A percentile compares a stretch with the other conserved stretches of the same genome.
Conservation (phyloP, 2,888 invertebrate genomes). For the Belgica antarctica region DNA sequence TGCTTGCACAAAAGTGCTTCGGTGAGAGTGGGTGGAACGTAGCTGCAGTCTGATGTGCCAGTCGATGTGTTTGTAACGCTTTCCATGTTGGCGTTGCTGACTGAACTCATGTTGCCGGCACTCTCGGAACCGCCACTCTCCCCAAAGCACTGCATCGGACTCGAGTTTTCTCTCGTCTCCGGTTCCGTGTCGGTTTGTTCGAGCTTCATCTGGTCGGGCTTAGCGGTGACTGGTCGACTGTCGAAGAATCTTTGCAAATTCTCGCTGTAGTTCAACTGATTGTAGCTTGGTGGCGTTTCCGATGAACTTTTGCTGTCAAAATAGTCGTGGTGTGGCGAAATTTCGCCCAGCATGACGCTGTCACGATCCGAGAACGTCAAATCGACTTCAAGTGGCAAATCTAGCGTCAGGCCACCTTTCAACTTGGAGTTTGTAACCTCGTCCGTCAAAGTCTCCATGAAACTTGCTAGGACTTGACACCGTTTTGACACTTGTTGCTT, state of each 20-base stretch:
- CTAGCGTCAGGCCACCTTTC: slow-evolving; percentile 59
- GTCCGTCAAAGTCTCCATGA: slow-evolving; percentile 73
- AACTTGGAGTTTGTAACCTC: slow-evolving; percentile 58
- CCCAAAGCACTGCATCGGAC: not conserved
- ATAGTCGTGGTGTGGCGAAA: slow-evolving; percentile 80
- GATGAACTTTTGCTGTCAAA: slow-evolving; percentile 76
- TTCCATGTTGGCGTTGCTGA: slow-evolving; percentile 60
- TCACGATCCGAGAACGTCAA: slow-evolving; percentile 63
- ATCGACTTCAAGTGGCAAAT: slow-evolving; percentile 59
- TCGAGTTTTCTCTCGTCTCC: slow-evolving; percentile 44
- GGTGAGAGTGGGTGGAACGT: slow-evolving; percentile 60
- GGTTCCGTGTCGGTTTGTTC: slow-evolving; percentile 54
- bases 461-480: slow-evolving; percentile 69
- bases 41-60: slow-evolving; percentile 53
- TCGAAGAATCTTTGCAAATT: slow-evolving; percentile 71
- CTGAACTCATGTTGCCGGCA: slow-evolving; percentile 61
- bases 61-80: slow-evolving; percentile 58
- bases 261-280: slow-evolving; percentile 80
- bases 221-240: slow-evolving; percentile 64
- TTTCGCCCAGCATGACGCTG: slow-evolving; percentile 79
- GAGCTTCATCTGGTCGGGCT: slow-evolving; percentile 53
- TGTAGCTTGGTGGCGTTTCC: slow-evolving; percentile 79
- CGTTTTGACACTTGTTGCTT: slow-evolving; percentile 67
- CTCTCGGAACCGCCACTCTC: slow-evolving; percentile 64
- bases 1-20: slow-evolving; percentile 67